Evolutionary conservation across 2,113 vertebrate genomes (phyloP).

Genomic region (Danio rerio): DNA sequence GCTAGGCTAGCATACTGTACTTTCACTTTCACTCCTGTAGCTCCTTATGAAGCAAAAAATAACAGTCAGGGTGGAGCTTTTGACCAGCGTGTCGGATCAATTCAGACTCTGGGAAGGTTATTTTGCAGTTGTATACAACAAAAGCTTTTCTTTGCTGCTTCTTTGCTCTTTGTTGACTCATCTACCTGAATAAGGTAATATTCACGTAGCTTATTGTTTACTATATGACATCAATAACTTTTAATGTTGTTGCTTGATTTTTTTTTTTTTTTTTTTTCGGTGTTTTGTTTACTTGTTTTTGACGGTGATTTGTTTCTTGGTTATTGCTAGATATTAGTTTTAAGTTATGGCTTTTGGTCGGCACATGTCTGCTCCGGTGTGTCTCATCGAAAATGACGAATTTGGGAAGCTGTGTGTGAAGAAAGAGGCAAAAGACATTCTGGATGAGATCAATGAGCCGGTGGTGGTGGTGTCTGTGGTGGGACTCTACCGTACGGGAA

Average conservation of each 20-base stretch:
- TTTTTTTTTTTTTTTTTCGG: not conserved
- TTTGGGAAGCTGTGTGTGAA: conserved; percentile 4
- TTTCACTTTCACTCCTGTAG: not conserved
- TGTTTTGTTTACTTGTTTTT: not conserved
- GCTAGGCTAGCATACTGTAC: not conserved
- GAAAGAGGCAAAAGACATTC: conserved; percentile 45
- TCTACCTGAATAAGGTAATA: too few relatives aligned
- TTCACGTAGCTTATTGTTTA: too few relatives aligned
- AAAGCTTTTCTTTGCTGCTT: too few relatives aligned
- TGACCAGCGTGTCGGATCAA: not conserved
- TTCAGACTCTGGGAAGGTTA: too few relatives aligned
- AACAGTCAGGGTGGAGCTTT: too few relatives aligned
- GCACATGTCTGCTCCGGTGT: conserved; percentile 22
- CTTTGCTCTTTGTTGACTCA: too few relatives aligned
- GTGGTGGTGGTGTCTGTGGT: conserved; percentile 60
- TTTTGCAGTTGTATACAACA: too few relatives aligned
- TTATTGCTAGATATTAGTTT: not conserved
- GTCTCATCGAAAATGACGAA: conserved; percentile 31
- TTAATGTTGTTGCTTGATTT: not conserved
- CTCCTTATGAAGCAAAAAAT: not conserved
- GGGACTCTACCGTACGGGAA: conserved; percentile 51
- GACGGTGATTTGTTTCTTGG: not conserved
- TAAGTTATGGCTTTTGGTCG: not conserved
- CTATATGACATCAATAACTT: too few relatives aligned
- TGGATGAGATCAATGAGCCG: conserved; percentile 46